Evolutionary conservation across 2,797 vertebrate species (phyloP).

Genomic region (Danio aesculapii): DNA sequence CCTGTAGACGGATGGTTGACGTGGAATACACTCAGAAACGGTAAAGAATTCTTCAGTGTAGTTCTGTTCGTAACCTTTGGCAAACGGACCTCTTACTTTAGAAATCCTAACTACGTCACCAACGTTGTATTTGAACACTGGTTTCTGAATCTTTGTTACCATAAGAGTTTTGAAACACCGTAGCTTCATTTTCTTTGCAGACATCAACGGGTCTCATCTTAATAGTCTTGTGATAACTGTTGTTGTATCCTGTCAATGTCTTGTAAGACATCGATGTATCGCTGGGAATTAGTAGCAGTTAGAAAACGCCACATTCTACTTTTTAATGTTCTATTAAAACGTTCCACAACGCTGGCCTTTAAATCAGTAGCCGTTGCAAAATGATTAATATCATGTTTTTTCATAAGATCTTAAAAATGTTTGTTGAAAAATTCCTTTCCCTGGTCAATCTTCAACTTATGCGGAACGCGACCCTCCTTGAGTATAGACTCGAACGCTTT

Average conservation of each 20-base stretch:
- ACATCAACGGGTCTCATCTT: not conserved
- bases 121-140: not conserved
- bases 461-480: not conserved
- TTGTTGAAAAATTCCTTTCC: not conserved
- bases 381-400: constrained; percentile 4
- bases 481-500: not conserved
- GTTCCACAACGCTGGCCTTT: too few relatives aligned
- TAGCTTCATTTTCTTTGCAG: too few relatives aligned
- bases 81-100: not conserved
- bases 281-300: not conserved
- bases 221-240: constrained; percentile 1
- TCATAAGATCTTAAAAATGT: not conserved
- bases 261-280: not conserved
- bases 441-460: not conserved
- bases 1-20: not conserved
- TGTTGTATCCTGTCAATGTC: constrained; percentile 11
- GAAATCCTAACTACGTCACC: not conserved
- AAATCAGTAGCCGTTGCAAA: too few relatives aligned
- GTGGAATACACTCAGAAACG: fast-evolving
- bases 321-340: too few relatives aligned
- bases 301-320: constrained; percentile 20
- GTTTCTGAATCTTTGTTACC: too few relatives aligned
- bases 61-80: not conserved
- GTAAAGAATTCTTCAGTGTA: not conserved
- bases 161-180: not conserved